These are phyloP conservation scores for Porites divaricata DNA, from an alignment of 92 coral and sea anemone genomes.

Conservation along the genomic window DNA sequence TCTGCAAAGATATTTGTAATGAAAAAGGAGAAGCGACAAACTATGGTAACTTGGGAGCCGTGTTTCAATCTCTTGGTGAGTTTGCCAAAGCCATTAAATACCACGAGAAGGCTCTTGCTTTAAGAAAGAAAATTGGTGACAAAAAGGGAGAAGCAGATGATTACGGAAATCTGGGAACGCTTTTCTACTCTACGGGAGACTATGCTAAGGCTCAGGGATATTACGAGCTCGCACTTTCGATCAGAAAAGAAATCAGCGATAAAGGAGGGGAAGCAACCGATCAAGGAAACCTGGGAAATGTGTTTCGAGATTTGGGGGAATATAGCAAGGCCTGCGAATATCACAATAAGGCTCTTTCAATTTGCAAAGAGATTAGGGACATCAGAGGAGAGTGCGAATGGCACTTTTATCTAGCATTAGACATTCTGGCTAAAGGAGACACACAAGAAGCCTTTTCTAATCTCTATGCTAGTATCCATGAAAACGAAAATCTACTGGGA, in stretches of 20 bases:
- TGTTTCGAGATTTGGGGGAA: not conserved
- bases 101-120: not conserved
- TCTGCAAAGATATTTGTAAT: not conserved
- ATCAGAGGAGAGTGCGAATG: not conserved
- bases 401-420: not conserved
- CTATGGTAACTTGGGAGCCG: not conserved
- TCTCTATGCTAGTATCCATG: not conserved
- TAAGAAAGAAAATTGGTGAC: not conserved
- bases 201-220: not conserved
- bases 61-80: not conserved
- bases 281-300: not conserved
- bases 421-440: not conserved
- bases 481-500: not conserved
- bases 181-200: not conserved
- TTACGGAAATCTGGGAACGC: too few relatives aligned
- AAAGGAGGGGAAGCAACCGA: not conserved
- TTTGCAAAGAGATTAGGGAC: not conserved
- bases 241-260: not conserved
- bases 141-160: not conserved
- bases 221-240: not conserved
- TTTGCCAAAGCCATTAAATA: not conserved
- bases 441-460: not conserved
- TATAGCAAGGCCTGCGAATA: not conserved
- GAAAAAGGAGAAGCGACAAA: not conserved
- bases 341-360: not conserved